These are phyloP conservation scores for Synergus gifuensis DNA, from an alignment of 2,888 invertebrate genomes.

Conservation along the genomic window DNA sequence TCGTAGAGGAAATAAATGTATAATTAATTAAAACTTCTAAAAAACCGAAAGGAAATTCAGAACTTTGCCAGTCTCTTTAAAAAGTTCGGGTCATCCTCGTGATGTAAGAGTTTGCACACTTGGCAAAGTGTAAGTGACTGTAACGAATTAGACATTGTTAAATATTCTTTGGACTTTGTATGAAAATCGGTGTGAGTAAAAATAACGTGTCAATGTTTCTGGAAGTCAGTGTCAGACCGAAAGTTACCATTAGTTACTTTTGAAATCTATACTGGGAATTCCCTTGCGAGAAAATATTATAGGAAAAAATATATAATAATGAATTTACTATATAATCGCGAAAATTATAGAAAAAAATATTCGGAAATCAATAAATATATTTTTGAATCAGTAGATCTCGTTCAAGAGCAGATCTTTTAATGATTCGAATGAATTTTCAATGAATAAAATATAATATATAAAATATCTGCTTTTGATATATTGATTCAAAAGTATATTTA, in stretches of 20 bases:
- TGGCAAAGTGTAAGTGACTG: conserved; percentile 9
- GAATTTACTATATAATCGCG: too few relatives aligned
- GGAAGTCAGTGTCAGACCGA: neutral
- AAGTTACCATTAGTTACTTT: neutral
- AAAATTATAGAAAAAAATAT: too few relatives aligned
- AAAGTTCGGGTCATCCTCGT: conserved; percentile 1
- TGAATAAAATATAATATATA: too few relatives aligned
- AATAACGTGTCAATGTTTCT: conserved; percentile 20
- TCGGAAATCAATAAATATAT: too few relatives aligned
- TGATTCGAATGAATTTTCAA: too few relatives aligned
- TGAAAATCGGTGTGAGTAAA: neutral
- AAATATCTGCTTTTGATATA: too few relatives aligned
- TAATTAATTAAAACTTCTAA: neutral
- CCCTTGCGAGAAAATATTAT: too few relatives aligned
- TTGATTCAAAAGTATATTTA: too few relatives aligned
- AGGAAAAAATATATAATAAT: too few relatives aligned
- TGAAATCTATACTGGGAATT: neutral
- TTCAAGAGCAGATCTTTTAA: too few relatives aligned
- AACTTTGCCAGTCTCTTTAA: conserved; percentile 1
- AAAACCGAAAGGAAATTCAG: neutral
- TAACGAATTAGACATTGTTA: neutral
- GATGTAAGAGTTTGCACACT: conserved; percentile 1
- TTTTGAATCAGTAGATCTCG: too few relatives aligned
- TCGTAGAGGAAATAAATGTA: too few relatives aligned
- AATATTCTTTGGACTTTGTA: conserved; percentile 3